Base-by-base conservation (phyloP, 2,888 invertebrate genomes). In the Apodemia duryi region DNA sequence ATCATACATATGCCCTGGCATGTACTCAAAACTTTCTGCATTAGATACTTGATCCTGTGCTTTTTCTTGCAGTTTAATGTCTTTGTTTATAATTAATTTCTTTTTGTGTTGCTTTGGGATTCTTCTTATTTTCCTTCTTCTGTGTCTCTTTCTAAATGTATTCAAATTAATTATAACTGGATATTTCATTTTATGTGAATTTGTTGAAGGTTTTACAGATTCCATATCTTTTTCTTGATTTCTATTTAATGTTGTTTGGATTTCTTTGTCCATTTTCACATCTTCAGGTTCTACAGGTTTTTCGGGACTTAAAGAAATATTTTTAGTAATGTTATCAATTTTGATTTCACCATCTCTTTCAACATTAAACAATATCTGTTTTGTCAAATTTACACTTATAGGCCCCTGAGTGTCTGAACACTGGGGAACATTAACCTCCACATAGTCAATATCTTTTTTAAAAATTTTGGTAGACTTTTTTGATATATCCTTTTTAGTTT, bases 21-120 rank as follows among this genome's bases (percentile, higher is more conserved):
- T 86, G 76, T 95, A 95, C 78, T 95, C 95, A 82, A 95, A 95
- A 77, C 95, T 95, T 74, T 94, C 94, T 46, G 94, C 94, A 75
- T 93, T 93, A 70, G 94, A 80, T 75, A 92, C 68, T 79, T 86
- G 88, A 29, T 83, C 85, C 70, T 77, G 84, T 74, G 75, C 85
- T 79, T 82, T 84, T 66, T 82, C 85, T 72, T 75, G 80, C 51
- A 73, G 75, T 61, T 75, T 68, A 65, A 75, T 77, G 71, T 80
- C 75, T 71, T 81, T 81, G 38, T 77, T 75, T 46, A 29, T 49
- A 46, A 68, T 66, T 10, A 49, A 46, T 68, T 75, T 78, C 63
- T 75, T 83, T 68, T 76, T 82, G 54, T 65, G 72, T 68, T 73
- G 87, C 63, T 72, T 80, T 76, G 73, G 81, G 2, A 76, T 68